Percentiles rank a stretch among this genome's conserved stretches.
Evolutionary conservation across 2,113 vertebrate species (phyloP).

Genomic region (Carassius gibelio): DNA sequence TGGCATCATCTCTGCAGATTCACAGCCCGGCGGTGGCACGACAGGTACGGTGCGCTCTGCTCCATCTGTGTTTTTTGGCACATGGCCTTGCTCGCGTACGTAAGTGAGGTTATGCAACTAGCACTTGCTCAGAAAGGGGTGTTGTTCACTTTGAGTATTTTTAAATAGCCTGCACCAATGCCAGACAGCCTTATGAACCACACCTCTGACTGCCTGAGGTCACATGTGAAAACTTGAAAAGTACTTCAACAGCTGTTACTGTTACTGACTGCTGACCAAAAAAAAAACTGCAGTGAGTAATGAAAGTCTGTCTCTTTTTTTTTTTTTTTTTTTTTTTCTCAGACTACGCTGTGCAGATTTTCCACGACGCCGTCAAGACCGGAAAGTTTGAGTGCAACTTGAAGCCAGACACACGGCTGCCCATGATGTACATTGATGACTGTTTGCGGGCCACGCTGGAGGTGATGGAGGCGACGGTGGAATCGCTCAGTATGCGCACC

Average conservation of each 20-base stretch:
- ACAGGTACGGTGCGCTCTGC: slow-evolving; percentile 79
- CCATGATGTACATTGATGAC: slow-evolving; percentile 98
- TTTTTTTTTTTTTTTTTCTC: slow-evolving; percentile 36
- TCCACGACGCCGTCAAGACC: slow-evolving; percentile 85
- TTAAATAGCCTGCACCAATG: slow-evolving; percentile 19
- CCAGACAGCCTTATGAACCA: neutral
- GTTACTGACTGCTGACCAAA: neutral
- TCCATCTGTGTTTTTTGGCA: neutral
- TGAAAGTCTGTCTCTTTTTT: neutral
- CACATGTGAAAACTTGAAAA: neutral
- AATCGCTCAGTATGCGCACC: slow-evolving; percentile 87
- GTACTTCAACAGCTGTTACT: neutral
- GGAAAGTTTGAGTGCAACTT: slow-evolving; percentile 92
- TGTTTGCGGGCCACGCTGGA: slow-evolving; percentile 91
- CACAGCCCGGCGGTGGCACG: slow-evolving; percentile 91
- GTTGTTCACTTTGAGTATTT: slow-evolving; percentile 37
- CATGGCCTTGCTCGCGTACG: neutral
- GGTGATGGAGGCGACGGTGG: slow-evolving; percentile 85
- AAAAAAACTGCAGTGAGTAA: neutral
- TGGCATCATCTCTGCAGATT: slow-evolving; percentile 93
- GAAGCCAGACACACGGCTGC: slow-evolving; percentile 81
- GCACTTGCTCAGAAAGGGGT: neutral
- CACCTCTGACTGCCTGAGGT: neutral
- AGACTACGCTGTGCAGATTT: slow-evolving; percentile 96
- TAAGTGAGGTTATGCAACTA: slow-evolving; percentile 12